Evolutionary conservation across 2,797 vertebrate genomes (phyloP), one percentile per base, ranked within the genome.

Genomic region (Amblyopsis hoosieri): DNA sequence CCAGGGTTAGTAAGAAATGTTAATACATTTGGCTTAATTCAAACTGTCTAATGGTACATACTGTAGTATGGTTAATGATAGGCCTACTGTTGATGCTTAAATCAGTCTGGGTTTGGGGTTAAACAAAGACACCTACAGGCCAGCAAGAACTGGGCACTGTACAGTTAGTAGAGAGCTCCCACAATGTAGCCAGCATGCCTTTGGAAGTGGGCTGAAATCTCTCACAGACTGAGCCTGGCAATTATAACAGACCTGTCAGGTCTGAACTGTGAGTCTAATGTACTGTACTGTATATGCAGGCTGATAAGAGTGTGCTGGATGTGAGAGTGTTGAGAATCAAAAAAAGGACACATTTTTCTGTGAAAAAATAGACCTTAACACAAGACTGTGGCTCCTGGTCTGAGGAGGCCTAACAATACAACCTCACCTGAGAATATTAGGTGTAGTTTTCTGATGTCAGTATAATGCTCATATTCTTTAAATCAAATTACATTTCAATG

Each of bases 131-230:
- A 5, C 54, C 49, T 56, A 72, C 50, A 13, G 57, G 51, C 46
- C 66, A 61, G 67, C 71, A 63, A 83, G 76, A 88, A 82, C 68
- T 64, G 71, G 72, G 69, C 78, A 84, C 77, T 82, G 85, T 29
- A 29, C 23, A 29, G 23, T 29, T 29, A 29, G 3, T 88, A 76
- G 73, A 66, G 72, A 72, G 74, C 78, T 82, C 87, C 84, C 74
- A 82, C 82, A 69, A 58, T 45, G 62, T 78, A 66, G 31, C 67
- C 76, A 67, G 79, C 75, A 76, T 83, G 74, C 83, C 77, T 84
- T 50, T 51, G 70, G 46, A 54, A 76, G 84, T 76, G 80, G 82
- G 81, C 64, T 51, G 78, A 48, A 64, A 14, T 58, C 59, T 65
- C 57, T 46, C 15, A 15, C 58, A 69, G 51, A 45, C 14, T 66